Base-by-base conservation (phyloP, 2,797 vertebrate genomes). In the Ataeniobius toweri region DNA sequence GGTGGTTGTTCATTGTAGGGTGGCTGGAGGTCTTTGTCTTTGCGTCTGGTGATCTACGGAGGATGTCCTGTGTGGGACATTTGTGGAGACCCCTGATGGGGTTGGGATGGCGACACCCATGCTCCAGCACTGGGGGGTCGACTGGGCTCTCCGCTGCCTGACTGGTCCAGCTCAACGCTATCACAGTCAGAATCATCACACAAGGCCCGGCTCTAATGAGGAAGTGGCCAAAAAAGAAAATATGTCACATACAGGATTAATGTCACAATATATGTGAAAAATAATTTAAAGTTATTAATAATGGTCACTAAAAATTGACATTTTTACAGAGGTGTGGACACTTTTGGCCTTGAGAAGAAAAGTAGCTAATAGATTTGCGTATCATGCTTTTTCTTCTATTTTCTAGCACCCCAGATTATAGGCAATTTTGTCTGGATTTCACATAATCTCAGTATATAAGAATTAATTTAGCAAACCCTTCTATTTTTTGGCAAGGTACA, bases 101-200 rank as follows among this genome's bases (percentile, higher is more conserved):
- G 74, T 20, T 92, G 93, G 77, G 90, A 85, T 6, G 84, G 88
- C 0, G 92, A 80, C 28, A 46, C 91, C 95, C 96, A 97, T 36
- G 94, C 94, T 87, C 94, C 94, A 0, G 96, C 95, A 73, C 96
- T 96, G 3, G 96, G 96, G 61, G 96, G 96, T 74, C 94, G 95
- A 89, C 96, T 96, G 69, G 95, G 95, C 88, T 98, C 97, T 50
- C 96, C 94, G 7, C 96, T 97, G 80, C 96, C 97, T 41, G 97
- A 96, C 92, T 97, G 97, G 84, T 98, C 97, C 72, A 98, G 91
- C 90, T 98, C 97, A 0, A 95, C 95, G 5, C 97, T 97, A 96
- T 98, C 98, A 44, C 97, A 97, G 93, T 98, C 98, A 0, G 97
- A 99, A 85, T 98, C 98, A 74, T 98, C 97, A 16, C 94, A 96